Evolutionary conservation across 2,113 vertebrate genomes (phyloP).

Genomic region (Laterallus jamaicensis): DNA sequence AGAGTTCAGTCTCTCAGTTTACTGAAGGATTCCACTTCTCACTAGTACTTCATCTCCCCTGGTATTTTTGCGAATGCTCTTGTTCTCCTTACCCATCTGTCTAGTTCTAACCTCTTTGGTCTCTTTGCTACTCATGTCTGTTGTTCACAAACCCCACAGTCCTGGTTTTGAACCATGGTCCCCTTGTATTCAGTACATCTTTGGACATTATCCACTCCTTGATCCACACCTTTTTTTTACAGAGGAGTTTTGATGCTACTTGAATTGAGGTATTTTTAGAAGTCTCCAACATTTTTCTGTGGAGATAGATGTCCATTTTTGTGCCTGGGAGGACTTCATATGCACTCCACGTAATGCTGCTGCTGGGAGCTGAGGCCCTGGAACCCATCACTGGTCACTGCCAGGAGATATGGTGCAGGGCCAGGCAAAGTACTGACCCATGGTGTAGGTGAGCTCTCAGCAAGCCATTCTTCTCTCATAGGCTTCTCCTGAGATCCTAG

Average conservation of each 20-base stretch:
- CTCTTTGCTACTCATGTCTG: background rate
- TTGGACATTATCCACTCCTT: slow-evolving; percentile 20
- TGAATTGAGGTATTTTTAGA: background rate
- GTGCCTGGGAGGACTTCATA: background rate
- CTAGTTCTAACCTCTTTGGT: background rate
- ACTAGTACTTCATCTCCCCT: slow-evolving; percentile 42
- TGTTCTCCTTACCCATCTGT: slow-evolving; percentile 34
- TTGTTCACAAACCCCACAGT: background rate
- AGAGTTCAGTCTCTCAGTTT: slow-evolving; percentile 30
- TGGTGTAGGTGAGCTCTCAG: background rate
- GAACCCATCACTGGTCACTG: background rate
- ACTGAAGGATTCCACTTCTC: slow-evolving; percentile 44
- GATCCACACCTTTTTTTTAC: background rate
- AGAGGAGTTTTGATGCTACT: background rate
- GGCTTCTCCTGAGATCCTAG: background rate
- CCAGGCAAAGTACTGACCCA: too few relatives aligned
- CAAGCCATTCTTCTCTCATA: background rate
- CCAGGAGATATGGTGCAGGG: background rate
- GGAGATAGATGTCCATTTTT: background rate
- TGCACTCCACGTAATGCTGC: rapidly evolving
- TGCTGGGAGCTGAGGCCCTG: background rate
- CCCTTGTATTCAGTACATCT: background rate
- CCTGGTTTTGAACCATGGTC: slow-evolving; percentile 13
- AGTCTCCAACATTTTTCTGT: background rate
- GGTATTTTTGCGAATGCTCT: background rate